Percentiles rank a stretch among this genome's conserved stretches.
phyloP scores from a whole-genome alignment of 2,797 vertebrate species.

The Pyrocephalus nanus region DNA sequence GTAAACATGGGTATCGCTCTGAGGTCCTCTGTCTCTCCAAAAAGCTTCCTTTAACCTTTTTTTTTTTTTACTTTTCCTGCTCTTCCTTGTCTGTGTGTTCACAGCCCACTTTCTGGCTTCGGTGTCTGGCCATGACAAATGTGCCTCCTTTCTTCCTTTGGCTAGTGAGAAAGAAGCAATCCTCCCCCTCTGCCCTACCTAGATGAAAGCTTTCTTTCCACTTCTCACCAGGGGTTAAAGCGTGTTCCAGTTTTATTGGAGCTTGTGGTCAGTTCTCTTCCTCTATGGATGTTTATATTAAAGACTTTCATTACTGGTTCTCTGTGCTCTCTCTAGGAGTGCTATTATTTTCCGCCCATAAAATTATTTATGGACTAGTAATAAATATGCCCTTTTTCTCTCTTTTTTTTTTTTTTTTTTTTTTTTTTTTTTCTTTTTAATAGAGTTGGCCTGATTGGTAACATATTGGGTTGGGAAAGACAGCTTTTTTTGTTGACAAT shows the following conservation, averaged over 20 bases:
- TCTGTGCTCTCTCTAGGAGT: conserved; percentile 45
- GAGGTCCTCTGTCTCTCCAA: background rate
- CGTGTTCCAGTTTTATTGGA: conserved; percentile 54
- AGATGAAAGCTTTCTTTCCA: conserved; percentile 48
- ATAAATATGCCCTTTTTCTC: conserved; percentile 12
- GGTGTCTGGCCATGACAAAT: background rate
- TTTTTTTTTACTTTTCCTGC: background rate
- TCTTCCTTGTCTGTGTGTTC: background rate
- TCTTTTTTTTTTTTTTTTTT: background rate
- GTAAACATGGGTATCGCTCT: background rate
- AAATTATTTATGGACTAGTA: conserved; percentile 68
- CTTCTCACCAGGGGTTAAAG: conserved; percentile 52
- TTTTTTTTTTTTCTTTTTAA: background rate
- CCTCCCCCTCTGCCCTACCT: background rate
- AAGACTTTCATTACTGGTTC: conserved; percentile 62
- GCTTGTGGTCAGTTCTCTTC: conserved; percentile 58
- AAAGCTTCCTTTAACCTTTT: background rate
- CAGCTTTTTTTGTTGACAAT: conserved; percentile 31
- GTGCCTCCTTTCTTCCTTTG: background rate
- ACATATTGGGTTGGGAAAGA: conserved; percentile 38
- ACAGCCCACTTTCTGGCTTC: background rate
- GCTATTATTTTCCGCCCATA: conserved; percentile 66
- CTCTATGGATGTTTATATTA: conserved; percentile 61
- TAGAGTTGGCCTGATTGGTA: conserved; percentile 40
- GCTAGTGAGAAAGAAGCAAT: background rate